Base-by-base conservation (phyloP, 2,888 invertebrate genomes). In the Xestia ashworthii region DNA sequence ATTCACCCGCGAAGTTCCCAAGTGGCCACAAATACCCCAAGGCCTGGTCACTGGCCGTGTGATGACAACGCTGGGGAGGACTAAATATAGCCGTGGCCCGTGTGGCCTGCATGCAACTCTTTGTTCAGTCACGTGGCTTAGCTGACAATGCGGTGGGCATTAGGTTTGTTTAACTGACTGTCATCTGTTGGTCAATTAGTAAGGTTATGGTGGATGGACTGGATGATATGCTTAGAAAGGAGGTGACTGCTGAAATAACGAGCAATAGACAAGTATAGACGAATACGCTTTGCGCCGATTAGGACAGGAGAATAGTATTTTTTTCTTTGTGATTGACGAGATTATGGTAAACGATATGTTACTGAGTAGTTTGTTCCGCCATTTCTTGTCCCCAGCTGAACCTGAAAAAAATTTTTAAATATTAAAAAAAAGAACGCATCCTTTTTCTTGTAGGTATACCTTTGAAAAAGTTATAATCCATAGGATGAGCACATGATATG, bases 41-140 rank as follows among this genome's bases (percentile, higher is more conserved):
- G 87, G 89, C 75, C 87, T 87, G 89, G 87, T 87, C 87, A 87
- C 60, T 80, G 80, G 80, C 89, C 89, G 77, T 66, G 84, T 50
- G 81, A 50, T 74, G 81, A 80, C 89, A 82, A 76, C 69, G 72
- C 74, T 68, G 82, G 72, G 76, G 79, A 65, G 46, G 65, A n/a
- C 71, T 87, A 87, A 78, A 70, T 79, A 77, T 87, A 87, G 78
- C 46, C 32, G n/a, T n/a, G n/a, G n/a, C n/a, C n/a, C n/a, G n/a
- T 6, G n/a, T n/a, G 65, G 44, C 44, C 44, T 65, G 44, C 74
- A 55, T 84, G 79, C 81, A 77, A 72, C 66, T 84, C 87, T 87
- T 87, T 87, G 88, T 87, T 68, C 73, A 55, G 25, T 55, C 67
- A 48, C 60, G 66, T 53, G 46, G 22, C n/a, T 25, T 25, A 25